Evolutionary conservation across 2,113 vertebrate genomes (phyloP).

Genomic region (Leucosticte australis): DNA sequence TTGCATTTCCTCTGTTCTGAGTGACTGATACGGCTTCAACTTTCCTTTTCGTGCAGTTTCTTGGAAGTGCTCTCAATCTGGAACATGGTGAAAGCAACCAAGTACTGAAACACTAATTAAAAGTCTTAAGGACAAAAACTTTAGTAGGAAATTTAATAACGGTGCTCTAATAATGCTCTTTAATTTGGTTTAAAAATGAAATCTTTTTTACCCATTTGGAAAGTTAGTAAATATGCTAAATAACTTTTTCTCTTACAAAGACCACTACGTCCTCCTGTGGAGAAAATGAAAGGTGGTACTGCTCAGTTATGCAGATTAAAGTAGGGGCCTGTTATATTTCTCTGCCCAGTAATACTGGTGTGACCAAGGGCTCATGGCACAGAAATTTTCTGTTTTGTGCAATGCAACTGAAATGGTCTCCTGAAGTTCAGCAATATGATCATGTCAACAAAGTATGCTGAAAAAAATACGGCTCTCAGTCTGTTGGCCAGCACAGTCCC

Average conservation of each 20-base stretch:
- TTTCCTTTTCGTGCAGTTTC: background rate
- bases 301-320: background rate
- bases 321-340: background rate
- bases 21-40: background rate
- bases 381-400: background rate
- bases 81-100: background rate
- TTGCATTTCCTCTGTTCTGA: slow-evolving; percentile 4
- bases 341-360: background rate
- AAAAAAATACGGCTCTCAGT: background rate
- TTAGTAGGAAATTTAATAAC: background rate
- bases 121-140: background rate
- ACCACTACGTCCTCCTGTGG: background rate
- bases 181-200: background rate
- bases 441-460: background rate
- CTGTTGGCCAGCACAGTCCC: background rate
- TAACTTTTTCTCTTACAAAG: background rate
- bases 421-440: background rate
- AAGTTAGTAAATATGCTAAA: background rate
- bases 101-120: background rate
- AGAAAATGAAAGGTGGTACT: background rate
- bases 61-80: background rate
- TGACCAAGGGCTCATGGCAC: background rate
- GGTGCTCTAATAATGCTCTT: background rate
- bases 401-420: background rate
- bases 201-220: background rate